Evolutionary conservation across 2,888 invertebrate genomes (phyloP), one percentile per base, ranked within the genome.

Genomic region (Agrilus cyanescens): DNA sequence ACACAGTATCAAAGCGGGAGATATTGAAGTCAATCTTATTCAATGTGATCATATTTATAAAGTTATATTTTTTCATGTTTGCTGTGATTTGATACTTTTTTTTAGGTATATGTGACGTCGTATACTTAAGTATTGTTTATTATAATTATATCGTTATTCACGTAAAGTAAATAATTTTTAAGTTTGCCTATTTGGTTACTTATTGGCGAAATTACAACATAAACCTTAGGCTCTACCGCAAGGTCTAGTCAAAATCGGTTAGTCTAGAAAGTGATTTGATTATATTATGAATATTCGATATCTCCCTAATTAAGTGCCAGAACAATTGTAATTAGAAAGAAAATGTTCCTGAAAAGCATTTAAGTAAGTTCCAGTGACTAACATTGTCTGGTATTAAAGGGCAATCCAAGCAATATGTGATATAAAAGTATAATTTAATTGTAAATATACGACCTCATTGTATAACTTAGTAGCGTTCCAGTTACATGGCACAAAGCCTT

Each of bases 261-360:
- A 53, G 51, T 50, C 54, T 53, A 37, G 46, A 47, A 48, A 49
- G 50, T 48, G 50, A 38, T 50, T 47, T 18, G 37, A 41, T 43
- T 48, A 45, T 50, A 46, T 47, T 51, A 49, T 47, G 48, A 51
- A 50, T 59, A 61, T 60, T 62, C 59, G 65, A 65, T 67, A 67
- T 67, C 65, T 65, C 66, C 65, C 63, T 60, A 60, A 54, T 58
- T 60, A 65, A 65, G 65, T 65, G 65, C 64, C 66, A 64, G 63
- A 61, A 59, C 47, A 50, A 53, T 48, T 51, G 48, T 53, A 56
- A 55, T 54, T 53, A 57, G 57, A 50, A 50, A 53, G 57, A 60
- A 63, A 66, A 69, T 67, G 69, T 70, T 69, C 68, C 69, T 69
- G 66, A 65, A 65, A 68, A 69, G 67, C 68, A 65, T 67, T 66